Base-by-base conservation (phyloP, 2,888 invertebrate species). In the Tetranychus piercei region DNA sequence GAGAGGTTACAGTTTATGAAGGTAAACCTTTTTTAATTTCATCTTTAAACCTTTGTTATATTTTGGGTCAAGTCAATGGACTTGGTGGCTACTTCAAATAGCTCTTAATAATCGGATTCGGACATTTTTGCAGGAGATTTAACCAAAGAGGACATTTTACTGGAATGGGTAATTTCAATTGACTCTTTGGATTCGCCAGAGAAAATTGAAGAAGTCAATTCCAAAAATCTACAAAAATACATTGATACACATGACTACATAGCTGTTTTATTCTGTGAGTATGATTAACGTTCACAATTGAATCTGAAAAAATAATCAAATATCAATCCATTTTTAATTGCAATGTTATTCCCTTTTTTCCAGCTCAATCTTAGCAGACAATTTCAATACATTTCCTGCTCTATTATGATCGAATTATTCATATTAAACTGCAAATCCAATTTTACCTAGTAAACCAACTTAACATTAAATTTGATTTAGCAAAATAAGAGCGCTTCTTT, bases 121-220 rank as follows among this genome's bases (percentile, higher is more conserved):
- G 34, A 34, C 34, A 34, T 34, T 34, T 34, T 34, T 34, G 3
- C 82, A 90, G 90, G 92, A 85, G 93, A 94, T 87, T 86, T 93
- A 83, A 92, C 92, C 92, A 92, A 93, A 85, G 93, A 93, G 84
- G 92, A 92, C 83, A 90, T 88, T 82, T 93, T 94, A 79, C 85
- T 94, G 83, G 92, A 93, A 85, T 94, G 94, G 85, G 86, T 94
- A 80, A 93, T 93, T 81, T 92, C 92, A 82, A 87, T 94, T 81
- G 93, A 94, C 85, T 91, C 93, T 79, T 92, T 94, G 91, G 93
- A 93, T 83, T 85, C 92, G 81, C 93, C 94, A 73, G 93, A 94
- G 84, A 87, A 93, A 83, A 94, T 94, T 83, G 94, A 94, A 86
- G 94, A 94, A 86, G 93, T 94, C 74, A 94, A 94, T 82, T 87